Conservation (phyloP, 2,113 vertebrate genomes). For the Polypterus senegalus region DNA sequence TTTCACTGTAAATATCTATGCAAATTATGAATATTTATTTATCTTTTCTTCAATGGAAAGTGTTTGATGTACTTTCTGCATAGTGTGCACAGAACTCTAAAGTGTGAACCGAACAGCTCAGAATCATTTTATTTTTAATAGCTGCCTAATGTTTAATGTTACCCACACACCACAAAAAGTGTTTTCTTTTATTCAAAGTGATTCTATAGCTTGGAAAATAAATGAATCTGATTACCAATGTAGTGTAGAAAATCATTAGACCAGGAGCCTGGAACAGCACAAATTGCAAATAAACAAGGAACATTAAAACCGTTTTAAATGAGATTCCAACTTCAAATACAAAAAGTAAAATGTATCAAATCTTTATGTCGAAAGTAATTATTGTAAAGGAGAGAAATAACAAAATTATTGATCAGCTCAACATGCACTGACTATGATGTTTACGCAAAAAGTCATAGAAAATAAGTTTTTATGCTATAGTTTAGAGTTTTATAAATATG, state of each 20-base stretch:
- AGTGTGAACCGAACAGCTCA: too few species aligned
- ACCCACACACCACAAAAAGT: background rate
- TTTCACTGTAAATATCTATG: too few species aligned
- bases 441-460: slow-evolving; percentile 1
- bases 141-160: too few species aligned
- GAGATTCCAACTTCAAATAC: slow-evolving; percentile 41
- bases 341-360: slow-evolving; percentile 39
- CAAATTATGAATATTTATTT: too few species aligned
- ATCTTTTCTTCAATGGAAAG: too few species aligned
- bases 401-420: slow-evolving; percentile 54
- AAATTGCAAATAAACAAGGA: slow-evolving; percentile 53
- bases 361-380: slow-evolving; percentile 40
- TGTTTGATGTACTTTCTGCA: too few species aligned
- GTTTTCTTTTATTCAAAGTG: slow-evolving; percentile 58
- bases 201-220: slow-evolving; percentile 60
- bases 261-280: slow-evolving; percentile 55
- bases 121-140: too few species aligned
- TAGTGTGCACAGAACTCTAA: too few species aligned
- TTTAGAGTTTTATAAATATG: too few species aligned
- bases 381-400: slow-evolving; percentile 43
- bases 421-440: slow-evolving; percentile 52
- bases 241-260: slow-evolving; percentile 71
- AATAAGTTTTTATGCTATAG: too few species aligned
- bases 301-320: slow-evolving; percentile 55
- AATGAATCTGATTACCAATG: slow-evolving; percentile 79